These are phyloP conservation scores for Syngnathus scovelli DNA, from an alignment of 2,113 vertebrate species.

Conservation along the genomic window DNA sequence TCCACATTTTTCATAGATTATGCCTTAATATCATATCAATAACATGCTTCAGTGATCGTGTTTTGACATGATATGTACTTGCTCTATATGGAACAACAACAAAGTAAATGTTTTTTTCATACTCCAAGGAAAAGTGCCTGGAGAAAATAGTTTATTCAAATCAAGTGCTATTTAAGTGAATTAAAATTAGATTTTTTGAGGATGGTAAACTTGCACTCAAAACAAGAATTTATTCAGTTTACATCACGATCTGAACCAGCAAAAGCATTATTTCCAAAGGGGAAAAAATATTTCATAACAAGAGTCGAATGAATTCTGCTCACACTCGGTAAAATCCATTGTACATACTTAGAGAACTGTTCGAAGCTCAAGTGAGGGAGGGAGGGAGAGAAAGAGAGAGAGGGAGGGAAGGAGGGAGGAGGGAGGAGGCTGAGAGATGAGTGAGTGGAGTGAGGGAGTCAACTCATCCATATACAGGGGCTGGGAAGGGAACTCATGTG, in stretches of 20 bases:
- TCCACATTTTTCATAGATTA: too few relatives aligned
- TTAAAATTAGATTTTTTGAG: neutral
- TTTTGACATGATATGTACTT: too few relatives aligned
- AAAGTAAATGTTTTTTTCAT: too few relatives aligned
- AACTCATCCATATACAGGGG: slow-evolving; percentile 33
- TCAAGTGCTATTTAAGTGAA: neutral
- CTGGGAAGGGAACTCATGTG: slow-evolving; percentile 48
- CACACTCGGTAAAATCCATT: neutral
- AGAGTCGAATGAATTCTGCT: neutral
- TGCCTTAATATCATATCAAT: neutral
- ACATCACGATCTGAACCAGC: neutral
- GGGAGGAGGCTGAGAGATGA: slow-evolving; percentile 56
- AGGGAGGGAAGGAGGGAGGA: slow-evolving; percentile 18
- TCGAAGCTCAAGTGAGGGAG: neutral
- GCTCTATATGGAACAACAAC: too few relatives aligned
- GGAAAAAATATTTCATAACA: neutral
- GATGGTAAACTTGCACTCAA: neutral
- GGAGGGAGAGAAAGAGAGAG: neutral
- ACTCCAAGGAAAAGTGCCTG: neutral
- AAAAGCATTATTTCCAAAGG: neutral
- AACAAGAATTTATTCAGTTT: neutral
- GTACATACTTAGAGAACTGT: neutral
- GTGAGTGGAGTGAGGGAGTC: slow-evolving; percentile 45
- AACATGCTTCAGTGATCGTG: neutral
- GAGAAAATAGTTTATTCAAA: neutral